Conservation (phyloP, 2,888 invertebrate species). For the Cabera pusaria region DNA sequence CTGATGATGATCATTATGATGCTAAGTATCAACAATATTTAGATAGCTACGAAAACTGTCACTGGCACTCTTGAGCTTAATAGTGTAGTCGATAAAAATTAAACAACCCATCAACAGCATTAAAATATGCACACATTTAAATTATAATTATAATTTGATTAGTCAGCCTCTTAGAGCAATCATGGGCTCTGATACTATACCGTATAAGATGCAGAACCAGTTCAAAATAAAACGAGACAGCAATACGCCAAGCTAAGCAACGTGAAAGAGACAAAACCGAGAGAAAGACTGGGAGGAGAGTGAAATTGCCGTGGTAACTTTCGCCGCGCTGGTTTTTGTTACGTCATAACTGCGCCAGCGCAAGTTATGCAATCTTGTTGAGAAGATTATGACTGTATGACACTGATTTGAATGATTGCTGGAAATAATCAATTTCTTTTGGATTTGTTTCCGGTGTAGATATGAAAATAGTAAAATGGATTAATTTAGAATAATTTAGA, state of each 20-base stretch:
- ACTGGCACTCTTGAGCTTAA: too few species aligned
- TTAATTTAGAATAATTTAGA: conserved; percentile 28
- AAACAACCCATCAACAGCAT: too few species aligned
- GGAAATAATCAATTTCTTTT: conserved; percentile 66
- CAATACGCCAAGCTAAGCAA: conserved; percentile 25
- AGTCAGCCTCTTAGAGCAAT: too few species aligned
- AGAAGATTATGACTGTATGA: conserved; percentile 75
- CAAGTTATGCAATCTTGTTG: conserved; percentile 60
- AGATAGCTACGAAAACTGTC: too few species aligned
- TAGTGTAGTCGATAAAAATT: too few species aligned
- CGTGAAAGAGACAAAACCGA: conserved; percentile 54
- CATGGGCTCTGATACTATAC: conserved; percentile 9
- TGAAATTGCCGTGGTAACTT: conserved; percentile 78
- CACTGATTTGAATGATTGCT: conserved; percentile 74
- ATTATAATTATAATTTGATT: too few species aligned
- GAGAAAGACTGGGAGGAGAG: conserved; percentile 71
- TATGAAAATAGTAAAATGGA: conserved; percentile 29
- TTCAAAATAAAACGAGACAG: conserved; percentile 47
- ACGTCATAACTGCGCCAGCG: conserved; percentile 64
- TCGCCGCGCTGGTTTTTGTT: conserved; percentile 78
- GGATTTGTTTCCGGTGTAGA: conserved; percentile 55
- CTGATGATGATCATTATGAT: too few species aligned
- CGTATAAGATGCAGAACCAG: conserved; percentile 48
- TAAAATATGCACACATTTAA: too few species aligned
- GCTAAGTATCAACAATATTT: too few species aligned